Percentiles rank a stretch among this genome's conserved stretches.
phyloP scores from a whole-genome alignment of 2,888 invertebrate species.

The Mactromeris polynyma region DNA sequence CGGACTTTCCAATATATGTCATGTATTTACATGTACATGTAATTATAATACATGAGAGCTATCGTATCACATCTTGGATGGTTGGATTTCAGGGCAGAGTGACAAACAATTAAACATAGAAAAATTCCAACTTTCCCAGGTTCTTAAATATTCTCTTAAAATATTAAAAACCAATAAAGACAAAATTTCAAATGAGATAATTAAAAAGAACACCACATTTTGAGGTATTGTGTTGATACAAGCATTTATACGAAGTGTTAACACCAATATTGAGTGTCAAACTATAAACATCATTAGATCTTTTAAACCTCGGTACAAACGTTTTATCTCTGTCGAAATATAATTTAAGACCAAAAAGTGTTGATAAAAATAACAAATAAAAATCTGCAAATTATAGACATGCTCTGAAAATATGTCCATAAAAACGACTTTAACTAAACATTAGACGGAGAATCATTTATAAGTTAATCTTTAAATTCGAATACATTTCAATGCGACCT shows the following conservation, averaged over 20 bases:
- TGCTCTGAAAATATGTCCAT: constrained; percentile 47
- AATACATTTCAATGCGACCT: constrained; percentile 9
- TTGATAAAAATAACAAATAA: constrained; percentile 66
- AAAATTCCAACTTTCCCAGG: constrained; percentile 21
- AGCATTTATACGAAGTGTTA: constrained; percentile 43
- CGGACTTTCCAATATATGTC: background rate
- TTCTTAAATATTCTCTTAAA: constrained; percentile 24
- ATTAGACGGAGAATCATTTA: constrained; percentile 35
- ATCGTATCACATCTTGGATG: background rate
- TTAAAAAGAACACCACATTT: constrained; percentile 44
- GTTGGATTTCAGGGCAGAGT: constrained; percentile 26
- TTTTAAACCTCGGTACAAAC: constrained; percentile 16
- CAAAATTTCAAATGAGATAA: constrained; percentile 36
- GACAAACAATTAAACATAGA: constrained; percentile 19
- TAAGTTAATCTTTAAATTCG: constrained; percentile 35
- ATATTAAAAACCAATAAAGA: constrained; percentile 37
- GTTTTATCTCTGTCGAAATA: constrained; percentile 54
- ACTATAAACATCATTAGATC: constrained; percentile 14
- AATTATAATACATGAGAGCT: background rate
- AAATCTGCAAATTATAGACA: constrained; percentile 57
- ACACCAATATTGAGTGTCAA: constrained; percentile 44
- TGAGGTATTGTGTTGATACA: background rate
- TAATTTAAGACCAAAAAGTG: constrained; percentile 61
- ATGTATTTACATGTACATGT: background rate
- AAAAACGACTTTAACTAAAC: constrained; percentile 43